phyloP scores from a whole-genome alignment of 2,113 vertebrate species.

The Steatornis caripensis region DNA sequence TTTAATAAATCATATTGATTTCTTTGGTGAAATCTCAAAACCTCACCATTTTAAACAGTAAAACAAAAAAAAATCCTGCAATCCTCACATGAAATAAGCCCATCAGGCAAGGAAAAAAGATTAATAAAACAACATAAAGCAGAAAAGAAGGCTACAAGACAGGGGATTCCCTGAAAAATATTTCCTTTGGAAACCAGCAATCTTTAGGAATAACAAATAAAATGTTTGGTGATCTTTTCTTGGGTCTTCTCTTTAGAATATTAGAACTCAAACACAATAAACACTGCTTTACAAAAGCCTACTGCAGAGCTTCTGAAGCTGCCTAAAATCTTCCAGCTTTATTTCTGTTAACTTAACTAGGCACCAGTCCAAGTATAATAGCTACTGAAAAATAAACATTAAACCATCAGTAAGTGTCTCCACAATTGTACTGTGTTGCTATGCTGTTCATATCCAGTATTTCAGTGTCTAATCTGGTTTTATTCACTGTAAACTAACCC shows the following conservation, averaged over 20 bases:
- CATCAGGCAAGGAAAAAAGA: neutral
- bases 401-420: slow-evolving; percentile 13
- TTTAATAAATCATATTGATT: neutral
- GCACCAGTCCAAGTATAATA: slow-evolving; percentile 42
- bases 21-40: neutral
- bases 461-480: slow-evolving; percentile 33
- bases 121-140: neutral
- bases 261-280: neutral
- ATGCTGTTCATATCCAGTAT: slow-evolving; percentile 21
- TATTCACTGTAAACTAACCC: slow-evolving; percentile 20
- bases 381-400: slow-evolving; percentile 55
- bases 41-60: neutral
- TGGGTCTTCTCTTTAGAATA: neutral
- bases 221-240: neutral
- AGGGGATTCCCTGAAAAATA: neutral
- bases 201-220: neutral
- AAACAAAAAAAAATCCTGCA: neutral
- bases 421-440: slow-evolving; percentile 10
- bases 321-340: slow-evolving; percentile 19
- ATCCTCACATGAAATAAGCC: neutral
- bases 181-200: neutral
- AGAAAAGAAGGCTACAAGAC: neutral
- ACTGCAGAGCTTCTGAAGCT: neutral
- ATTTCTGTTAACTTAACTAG: slow-evolving; percentile 40
- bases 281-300: neutral